A percentile compares a stretch with the other conserved stretches of the same genome.
These are phyloP conservation scores for Coleophora deauratella DNA, from an alignment of 2,888 invertebrate species.

Conservation along the genomic window DNA sequence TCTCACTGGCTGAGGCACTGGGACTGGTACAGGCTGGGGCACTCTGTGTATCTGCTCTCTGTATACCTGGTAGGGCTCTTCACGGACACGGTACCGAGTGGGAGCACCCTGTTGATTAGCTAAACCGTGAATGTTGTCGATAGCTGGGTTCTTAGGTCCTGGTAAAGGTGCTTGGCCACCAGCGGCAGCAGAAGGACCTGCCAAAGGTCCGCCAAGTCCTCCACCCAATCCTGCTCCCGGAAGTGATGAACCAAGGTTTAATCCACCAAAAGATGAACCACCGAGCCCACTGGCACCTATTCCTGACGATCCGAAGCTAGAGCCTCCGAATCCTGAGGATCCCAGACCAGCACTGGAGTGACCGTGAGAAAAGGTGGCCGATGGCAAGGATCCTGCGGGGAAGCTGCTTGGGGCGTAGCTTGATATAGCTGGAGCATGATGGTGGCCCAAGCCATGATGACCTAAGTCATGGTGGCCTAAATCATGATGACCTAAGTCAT, in stretches of 20 bases:
- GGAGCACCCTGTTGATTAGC: conserved; percentile 58
- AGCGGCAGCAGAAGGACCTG: conserved; percentile 17
- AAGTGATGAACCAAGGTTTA: background rate
- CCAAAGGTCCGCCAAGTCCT: conserved; percentile 2
- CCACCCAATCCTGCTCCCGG: conserved; percentile 8
- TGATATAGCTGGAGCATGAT: conserved; percentile 11
- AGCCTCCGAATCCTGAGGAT: conserved; percentile 12
- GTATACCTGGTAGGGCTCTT: conserved; percentile 55
- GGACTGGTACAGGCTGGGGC: conserved; percentile 70
- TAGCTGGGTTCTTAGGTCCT: conserved; percentile 53
- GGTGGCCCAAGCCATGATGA: background rate
- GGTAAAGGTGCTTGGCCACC: conserved; percentile 38
- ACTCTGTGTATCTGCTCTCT: conserved; percentile 69
- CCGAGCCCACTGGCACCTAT: conserved; percentile 16
- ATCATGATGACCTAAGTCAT: background rate
- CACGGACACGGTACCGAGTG: conserved; percentile 51
- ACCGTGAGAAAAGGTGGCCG: conserved; percentile 41
- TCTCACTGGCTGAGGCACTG: conserved; percentile 66
- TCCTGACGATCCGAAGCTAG: conserved; percentile 15
- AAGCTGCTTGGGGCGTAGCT: conserved; percentile 62
- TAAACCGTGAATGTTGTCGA: conserved; percentile 53
- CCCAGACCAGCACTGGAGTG: conserved; percentile 15
- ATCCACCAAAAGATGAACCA: conserved; percentile 9
- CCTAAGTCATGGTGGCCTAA: conserved; percentile 1
- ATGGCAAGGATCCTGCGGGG: conserved; percentile 56